These are phyloP conservation scores for Phalloptychus januarius DNA, from an alignment of 2,797 vertebrate genomes.

Conservation along the genomic window DNA sequence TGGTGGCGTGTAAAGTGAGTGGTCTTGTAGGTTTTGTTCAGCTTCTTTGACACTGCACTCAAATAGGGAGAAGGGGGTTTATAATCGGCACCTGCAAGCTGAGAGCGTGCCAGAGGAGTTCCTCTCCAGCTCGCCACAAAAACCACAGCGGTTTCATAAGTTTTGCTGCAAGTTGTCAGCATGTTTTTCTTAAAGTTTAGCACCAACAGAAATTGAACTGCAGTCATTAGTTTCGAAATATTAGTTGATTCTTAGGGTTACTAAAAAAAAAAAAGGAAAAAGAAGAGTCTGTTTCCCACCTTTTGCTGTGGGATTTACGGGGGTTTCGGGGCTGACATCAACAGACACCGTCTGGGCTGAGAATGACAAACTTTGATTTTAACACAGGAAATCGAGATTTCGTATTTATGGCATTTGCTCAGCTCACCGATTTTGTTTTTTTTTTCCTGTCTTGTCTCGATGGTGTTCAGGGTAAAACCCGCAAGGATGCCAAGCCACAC, in stretches of 20 bases:
- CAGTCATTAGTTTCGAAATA: neutral
- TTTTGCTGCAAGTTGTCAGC: constrained; percentile 20
- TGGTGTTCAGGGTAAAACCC: constrained; percentile 50
- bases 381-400: constrained; percentile 50
- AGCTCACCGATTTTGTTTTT: constrained; percentile 53
- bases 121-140: constrained; percentile 57
- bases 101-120: constrained; percentile 29
- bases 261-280: neutral
- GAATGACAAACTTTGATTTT: constrained; percentile 52
- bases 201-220: neutral
- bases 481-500: constrained; percentile 19
- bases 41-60: neutral
- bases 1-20: constrained; percentile 66
- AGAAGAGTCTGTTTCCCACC: neutral
- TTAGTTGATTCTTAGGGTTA: neutral
- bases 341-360: neutral
- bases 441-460: constrained; percentile 16
- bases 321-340: neutral
- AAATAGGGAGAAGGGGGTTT: too few relatives aligned
- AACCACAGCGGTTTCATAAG: constrained; percentile 58
- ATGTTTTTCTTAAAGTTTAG: constrained; percentile 23
- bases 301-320: neutral
- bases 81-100: constrained; percentile 42
- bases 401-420: neutral
- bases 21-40: neutral